A percentile compares a stretch with the other conserved stretches of the same genome.
Evolutionary conservation across 2,113 vertebrate genomes (phyloP).

Genomic region (Morphnarchus princeps): DNA sequence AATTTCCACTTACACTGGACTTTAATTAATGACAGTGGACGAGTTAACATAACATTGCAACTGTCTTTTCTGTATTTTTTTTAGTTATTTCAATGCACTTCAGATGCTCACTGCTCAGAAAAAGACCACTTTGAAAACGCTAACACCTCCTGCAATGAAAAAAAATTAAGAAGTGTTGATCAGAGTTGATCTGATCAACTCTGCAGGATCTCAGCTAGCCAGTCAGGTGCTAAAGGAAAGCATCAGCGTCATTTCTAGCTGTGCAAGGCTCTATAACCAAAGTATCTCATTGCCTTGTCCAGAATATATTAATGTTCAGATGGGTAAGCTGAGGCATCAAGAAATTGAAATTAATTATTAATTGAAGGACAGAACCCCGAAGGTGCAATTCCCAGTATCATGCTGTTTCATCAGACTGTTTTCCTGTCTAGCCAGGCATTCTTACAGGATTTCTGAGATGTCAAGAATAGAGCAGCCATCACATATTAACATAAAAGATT

Average conservation of each 20-base stretch:
- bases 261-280: not conserved
- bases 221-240: not conserved
- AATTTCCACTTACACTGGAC: not conserved
- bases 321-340: not conserved
- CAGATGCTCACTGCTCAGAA: not conserved
- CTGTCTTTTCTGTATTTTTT: not conserved
- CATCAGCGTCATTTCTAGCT: not conserved
- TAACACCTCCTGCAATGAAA: not conserved
- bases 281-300: not conserved
- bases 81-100: not conserved
- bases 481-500: no score
- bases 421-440: not conserved
- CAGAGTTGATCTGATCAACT: not conserved
- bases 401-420: not conserved
- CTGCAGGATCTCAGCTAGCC: not conserved
- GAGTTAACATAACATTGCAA: not conserved
- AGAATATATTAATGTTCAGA: not conserved
- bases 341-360: not conserved
- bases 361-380: not conserved
- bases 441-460: not conserved
- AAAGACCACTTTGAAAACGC: not conserved
- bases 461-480: not conserved
- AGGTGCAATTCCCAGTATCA: accelerated
- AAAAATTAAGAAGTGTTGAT: not conserved
- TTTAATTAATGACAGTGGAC: not conserved